Evolutionary conservation across 2,113 vertebrate species (phyloP).

Genomic region (Ameiurus melas): DNA sequence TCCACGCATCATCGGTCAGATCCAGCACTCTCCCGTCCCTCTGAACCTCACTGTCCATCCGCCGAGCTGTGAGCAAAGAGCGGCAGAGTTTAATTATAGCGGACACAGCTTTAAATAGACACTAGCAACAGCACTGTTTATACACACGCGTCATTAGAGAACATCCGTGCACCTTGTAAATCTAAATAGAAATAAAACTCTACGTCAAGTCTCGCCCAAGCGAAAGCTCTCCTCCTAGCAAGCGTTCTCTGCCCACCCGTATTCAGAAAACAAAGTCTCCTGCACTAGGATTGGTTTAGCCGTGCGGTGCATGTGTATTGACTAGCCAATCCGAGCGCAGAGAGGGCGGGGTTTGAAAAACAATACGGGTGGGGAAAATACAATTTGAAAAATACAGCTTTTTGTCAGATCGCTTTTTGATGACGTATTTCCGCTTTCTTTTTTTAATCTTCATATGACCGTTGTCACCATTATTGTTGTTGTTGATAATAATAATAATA

Average conservation of each 20-base stretch:
- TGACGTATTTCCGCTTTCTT: slow-evolving; percentile 7
- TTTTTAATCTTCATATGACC: not conserved
- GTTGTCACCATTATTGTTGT: too few species aligned
- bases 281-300: not conserved
- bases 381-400: not conserved
- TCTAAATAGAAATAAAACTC: not conserved
- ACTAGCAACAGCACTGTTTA: not conserved
- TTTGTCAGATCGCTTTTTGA: slow-evolving; percentile 23
- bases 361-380: not conserved
- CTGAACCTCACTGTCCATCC: slow-evolving; percentile 96
- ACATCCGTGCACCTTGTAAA: not conserved
- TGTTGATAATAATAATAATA: too few species aligned
- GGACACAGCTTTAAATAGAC: not conserved
- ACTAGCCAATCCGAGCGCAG: not conserved
- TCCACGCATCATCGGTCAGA: slow-evolving; percentile 95
- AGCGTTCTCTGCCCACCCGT: not conserved
- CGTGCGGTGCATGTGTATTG: not conserved
- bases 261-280: not conserved
- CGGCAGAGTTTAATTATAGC: not conserved
- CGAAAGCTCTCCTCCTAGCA: not conserved
- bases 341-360: not conserved
- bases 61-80: not conserved
- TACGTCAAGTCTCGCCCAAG: not conserved
- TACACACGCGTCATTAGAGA: not conserved
- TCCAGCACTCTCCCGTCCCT: slow-evolving; percentile 94